Conservation (phyloP, 1,140 invertebrate genomes). For the Lepidotrigona ventralis region DNA sequence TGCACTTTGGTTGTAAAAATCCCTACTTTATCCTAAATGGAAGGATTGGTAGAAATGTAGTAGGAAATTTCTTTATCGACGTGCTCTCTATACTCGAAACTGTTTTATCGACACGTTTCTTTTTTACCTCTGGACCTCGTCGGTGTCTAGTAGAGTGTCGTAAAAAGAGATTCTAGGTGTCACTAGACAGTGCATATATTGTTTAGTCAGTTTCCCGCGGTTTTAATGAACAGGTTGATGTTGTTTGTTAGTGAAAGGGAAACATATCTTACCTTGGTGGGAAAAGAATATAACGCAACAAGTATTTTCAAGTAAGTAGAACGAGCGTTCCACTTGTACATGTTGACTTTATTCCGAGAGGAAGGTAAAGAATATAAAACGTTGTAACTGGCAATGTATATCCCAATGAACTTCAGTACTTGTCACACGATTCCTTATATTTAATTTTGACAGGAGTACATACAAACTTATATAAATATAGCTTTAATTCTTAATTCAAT, state of each 20-base stretch:
- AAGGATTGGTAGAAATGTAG: not conserved
- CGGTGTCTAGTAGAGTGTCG: not conserved
- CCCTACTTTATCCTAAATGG: not conserved
- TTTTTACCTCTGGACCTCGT: not conserved
- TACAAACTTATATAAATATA: not conserved
- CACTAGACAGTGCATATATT: not conserved
- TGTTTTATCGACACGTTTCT: constrained; percentile 30
- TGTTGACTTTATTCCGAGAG: not conserved
- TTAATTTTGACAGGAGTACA: not conserved
- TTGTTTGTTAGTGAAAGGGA: constrained; percentile 19
- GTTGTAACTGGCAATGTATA: too few species aligned
- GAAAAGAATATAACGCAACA: constrained; percentile 8
- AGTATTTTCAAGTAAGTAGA: constrained; percentile 18
- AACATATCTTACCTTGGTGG: constrained; percentile 1
- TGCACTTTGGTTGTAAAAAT: not conserved
- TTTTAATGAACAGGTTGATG: not conserved
- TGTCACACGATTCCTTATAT: not conserved
- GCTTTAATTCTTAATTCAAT: not conserved
- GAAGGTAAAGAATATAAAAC: not conserved
- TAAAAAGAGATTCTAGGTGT: constrained; percentile 16
- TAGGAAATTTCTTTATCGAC: constrained; percentile 49
- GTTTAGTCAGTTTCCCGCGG: not conserved
- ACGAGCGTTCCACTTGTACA: not conserved
- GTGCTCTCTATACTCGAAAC: not conserved
- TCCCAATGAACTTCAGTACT: not conserved